Percentiles rank a stretch among this genome's conserved stretches.
Conservation (phyloP, 1,140 invertebrate species). For the Belonocnema kinseyi region DNA sequence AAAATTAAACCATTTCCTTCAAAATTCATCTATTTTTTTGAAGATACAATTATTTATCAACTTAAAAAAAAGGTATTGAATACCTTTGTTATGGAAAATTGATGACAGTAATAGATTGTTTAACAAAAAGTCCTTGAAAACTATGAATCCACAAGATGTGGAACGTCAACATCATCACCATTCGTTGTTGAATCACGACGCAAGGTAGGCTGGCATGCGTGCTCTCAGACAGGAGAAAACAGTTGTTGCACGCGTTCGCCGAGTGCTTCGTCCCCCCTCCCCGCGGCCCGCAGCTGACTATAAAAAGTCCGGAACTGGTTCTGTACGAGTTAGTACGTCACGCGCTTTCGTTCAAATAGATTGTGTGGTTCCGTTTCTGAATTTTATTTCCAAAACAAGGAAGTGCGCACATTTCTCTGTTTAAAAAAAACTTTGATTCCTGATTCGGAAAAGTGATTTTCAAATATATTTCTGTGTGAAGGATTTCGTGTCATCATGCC, state of each 20-base stretch:
- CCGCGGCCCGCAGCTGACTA: slow-evolving; percentile 44
- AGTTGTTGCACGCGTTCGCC: slow-evolving; percentile 47
- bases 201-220: neutral
- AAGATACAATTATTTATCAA: too few species aligned
- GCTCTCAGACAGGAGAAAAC: slow-evolving; percentile 4
- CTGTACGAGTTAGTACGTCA: slow-evolving; percentile 51
- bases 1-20: too few species aligned
- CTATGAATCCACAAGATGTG: too few species aligned
- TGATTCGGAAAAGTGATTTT: neutral
- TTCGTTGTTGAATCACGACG: slow-evolving; percentile 3
- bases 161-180: neutral
- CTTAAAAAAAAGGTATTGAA: too few species aligned
- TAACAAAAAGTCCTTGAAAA: too few species aligned
- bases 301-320: slow-evolving; percentile 56
- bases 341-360: neutral
- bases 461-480: neutral
- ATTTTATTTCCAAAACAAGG: neutral
- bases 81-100: too few species aligned
- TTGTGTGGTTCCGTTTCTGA: neutral
- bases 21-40: too few species aligned
- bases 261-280: slow-evolving; percentile 48
- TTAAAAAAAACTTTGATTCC: neutral
- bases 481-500: slow-evolving; percentile 50
- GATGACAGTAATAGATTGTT: too few species aligned
- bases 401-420: neutral